These are phyloP conservation scores for Antrozous pallidus DNA, from an alignment of 2,797 vertebrate genomes.

Conservation along the genomic window DNA sequence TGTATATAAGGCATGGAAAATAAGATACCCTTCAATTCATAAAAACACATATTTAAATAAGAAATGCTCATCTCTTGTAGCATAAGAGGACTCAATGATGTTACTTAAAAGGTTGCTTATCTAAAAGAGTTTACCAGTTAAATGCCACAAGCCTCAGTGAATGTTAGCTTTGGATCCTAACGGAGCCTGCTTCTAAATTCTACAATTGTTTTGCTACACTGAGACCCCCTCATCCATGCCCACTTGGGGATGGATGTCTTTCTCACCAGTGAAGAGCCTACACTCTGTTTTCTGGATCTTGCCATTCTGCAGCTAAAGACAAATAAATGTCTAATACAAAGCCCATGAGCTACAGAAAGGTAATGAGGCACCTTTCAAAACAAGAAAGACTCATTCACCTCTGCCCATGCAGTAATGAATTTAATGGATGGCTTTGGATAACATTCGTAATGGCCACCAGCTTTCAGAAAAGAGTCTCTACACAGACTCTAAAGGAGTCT, in stretches of 20 bases:
- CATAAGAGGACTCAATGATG: neutral
- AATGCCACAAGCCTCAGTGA: neutral
- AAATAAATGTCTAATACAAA: neutral
- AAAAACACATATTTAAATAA: neutral
- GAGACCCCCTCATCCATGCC: neutral
- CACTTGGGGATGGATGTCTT: neutral
- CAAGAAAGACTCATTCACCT: conserved; percentile 14
- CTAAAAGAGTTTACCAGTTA: neutral
- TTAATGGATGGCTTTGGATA: conserved; percentile 15
- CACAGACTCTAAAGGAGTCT: conserved; percentile 29
- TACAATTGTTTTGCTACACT: neutral
- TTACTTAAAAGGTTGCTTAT: neutral
- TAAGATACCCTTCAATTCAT: conserved; percentile 8
- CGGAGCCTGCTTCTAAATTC: conserved; percentile 13
- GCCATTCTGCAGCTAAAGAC: neutral
- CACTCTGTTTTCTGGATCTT: neutral
- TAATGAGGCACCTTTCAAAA: neutral
- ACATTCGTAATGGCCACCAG: conserved; percentile 6
- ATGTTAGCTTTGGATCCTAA: neutral
- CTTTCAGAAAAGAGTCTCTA: conserved; percentile 54
- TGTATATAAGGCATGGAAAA: neutral
- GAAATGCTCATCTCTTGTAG: neutral
- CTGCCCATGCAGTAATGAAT: neutral
- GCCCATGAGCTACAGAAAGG: neutral
- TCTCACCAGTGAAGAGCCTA: conserved; percentile 11